A percentile compares a stretch with the other conserved stretches of the same genome.
phyloP scores from a whole-genome alignment of 2,113 vertebrate species.

The Ammodytes marinus region DNA sequence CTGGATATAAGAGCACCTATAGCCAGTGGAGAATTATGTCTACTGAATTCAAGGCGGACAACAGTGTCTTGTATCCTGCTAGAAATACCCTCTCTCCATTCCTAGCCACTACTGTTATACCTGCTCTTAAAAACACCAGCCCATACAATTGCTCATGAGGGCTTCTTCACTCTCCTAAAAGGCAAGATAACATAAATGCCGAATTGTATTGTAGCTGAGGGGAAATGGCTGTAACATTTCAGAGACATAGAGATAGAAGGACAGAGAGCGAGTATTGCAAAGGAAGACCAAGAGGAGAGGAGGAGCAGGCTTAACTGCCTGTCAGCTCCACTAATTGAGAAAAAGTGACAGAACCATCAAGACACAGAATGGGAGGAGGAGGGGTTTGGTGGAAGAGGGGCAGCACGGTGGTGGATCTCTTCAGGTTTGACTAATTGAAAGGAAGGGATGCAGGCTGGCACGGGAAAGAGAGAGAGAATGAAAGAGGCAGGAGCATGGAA shows the following conservation, averaged over 20 bases:
- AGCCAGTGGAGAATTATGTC: constrained; percentile 53
- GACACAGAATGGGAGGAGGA: constrained; percentile 71
- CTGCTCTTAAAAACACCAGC: constrained; percentile 29
- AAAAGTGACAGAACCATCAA: constrained; percentile 80
- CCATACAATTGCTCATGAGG: constrained; percentile 21
- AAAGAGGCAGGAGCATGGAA: constrained; percentile 56
- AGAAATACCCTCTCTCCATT: constrained; percentile 17
- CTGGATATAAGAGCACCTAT: constrained; percentile 56
- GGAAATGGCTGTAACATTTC: constrained; percentile 37
- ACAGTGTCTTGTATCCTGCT: constrained; percentile 26
- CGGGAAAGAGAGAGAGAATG: constrained; percentile 37
- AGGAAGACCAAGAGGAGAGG: constrained; percentile 65
- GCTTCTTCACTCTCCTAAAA: constrained; percentile 13
- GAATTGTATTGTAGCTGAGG: constrained; percentile 37
- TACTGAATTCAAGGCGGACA: constrained; percentile 44
- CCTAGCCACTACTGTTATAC: not conserved
- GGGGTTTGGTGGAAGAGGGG: constrained; percentile 71
- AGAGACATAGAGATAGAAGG: constrained; percentile 18
- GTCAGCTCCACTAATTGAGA: constrained; percentile 83
- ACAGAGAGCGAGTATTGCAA: constrained; percentile 40
- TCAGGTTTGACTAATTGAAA: constrained; percentile 85
- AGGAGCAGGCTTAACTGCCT: constrained; percentile 76
- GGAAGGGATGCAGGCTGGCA: constrained; percentile 79
- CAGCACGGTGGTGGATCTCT: constrained; percentile 72
- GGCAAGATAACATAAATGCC: constrained; percentile 29